Evolutionary conservation across 2,113 vertebrate species (phyloP).

Genomic region (Columba livia): DNA sequence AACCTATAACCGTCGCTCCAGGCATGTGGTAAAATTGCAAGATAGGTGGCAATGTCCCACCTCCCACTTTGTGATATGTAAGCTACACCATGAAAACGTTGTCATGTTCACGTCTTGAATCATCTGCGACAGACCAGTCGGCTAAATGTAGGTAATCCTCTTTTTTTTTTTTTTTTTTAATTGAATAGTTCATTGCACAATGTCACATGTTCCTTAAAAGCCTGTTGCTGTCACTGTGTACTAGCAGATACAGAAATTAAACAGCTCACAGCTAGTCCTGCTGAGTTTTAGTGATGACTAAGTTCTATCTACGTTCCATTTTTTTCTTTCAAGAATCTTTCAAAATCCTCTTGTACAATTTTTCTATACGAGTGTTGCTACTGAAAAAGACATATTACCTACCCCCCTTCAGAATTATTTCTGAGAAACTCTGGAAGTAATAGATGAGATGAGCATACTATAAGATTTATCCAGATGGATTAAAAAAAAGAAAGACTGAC

Average conservation of each 20-base stretch:
- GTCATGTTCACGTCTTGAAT: not conserved
- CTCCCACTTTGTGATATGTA: not conserved
- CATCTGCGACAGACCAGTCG: not conserved
- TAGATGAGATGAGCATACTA: not conserved
- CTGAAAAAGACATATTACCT: not conserved
- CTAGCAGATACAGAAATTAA: not conserved
- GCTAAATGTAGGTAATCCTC: not conserved
- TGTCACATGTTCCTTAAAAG: not conserved
- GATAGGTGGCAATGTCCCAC: not conserved
- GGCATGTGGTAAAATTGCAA: not conserved
- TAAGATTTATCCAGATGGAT: not conserved
- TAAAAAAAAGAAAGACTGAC: not conserved
- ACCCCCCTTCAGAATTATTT: not conserved
- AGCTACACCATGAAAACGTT: not conserved
- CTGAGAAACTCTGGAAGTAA: not conserved
- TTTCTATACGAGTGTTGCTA: not conserved
- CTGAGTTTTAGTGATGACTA: not conserved
- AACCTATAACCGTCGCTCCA: not conserved
- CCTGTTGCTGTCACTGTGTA: accelerated
- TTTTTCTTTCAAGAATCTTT: not conserved
- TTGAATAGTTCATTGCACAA: not conserved
- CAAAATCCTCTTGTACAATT: not conserved
- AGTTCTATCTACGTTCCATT: not conserved
- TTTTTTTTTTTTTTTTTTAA: not conserved
- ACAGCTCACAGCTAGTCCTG: not conserved